Base-by-base conservation (phyloP, 2,888 invertebrate genomes). In the Nebria salina region DNA sequence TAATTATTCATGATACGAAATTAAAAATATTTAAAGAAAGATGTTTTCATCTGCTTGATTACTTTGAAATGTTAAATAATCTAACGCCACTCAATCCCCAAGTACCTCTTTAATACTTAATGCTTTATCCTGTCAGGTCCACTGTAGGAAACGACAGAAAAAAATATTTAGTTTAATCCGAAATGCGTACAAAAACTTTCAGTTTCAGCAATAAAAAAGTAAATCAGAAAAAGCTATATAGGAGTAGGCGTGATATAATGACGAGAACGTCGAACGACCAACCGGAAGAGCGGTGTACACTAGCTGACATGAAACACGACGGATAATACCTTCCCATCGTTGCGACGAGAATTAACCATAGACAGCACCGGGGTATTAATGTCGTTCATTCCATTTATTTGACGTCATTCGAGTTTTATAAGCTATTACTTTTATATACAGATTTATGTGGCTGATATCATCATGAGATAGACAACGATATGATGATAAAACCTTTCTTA, bases 301-400 rank as follows among this genome's bases (percentile, higher is more conserved):
- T 54, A 70, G 20, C 26, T 70, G 70, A 70, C 70, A 34, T 70
- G 70, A 70, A 70, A 70, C 70, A 20, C 20, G 70, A 4, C 11
- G 70, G 70, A 70, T 70, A 70, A 70, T 70, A 20, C 54, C 54
- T 54, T 54, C 54, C 54, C 54, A 54, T 54, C 25, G 70, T 34
- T 34, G 11, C 26, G 70, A 70, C 25, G 70, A 70, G 70, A 70
- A 70, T 25, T 15, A 70, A 70, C 70, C 25, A 11, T 34, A 34
- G 70, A 20, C 70, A 70, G 11, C 70, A 70, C 11, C 20, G 25
- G 54, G 54, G 54, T 54, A 54, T 54, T 54, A 54, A 54, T 54
- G 54, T 54, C 54, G 13, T 54, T 54, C 54, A 54, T 54, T 54
- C 54, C 54, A 54, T 54, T 54, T 54, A 54, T 54, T 54, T 54